Percentiles rank a stretch among this genome's conserved stretches.
Evolutionary conservation across 2,113 vertebrate genomes (phyloP).

Genomic region (Calypte anna): DNA sequence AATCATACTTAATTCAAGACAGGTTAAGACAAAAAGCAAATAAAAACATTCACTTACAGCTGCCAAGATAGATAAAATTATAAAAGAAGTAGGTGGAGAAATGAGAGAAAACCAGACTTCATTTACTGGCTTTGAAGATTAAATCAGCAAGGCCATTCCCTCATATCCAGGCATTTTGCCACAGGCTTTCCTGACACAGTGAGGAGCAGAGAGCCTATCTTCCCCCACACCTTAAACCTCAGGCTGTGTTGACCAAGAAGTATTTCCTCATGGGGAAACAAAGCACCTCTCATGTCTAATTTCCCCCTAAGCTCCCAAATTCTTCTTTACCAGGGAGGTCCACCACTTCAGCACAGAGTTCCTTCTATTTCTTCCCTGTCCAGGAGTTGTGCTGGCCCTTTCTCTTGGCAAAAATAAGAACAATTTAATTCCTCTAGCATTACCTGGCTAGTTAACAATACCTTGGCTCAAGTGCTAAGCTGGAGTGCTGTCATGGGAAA

Average conservation of each 20-base stretch:
- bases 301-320: not conserved
- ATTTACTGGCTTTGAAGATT: slow-evolving; percentile 56
- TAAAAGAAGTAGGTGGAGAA: slow-evolving; percentile 29
- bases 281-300: not conserved
- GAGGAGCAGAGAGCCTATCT: not conserved
- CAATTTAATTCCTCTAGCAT: not conserved
- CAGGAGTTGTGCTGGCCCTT: not conserved
- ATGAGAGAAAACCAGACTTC: slow-evolving; percentile 23
- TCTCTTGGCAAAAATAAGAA: not conserved
- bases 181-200: not conserved
- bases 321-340: not conserved
- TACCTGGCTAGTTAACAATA: slow-evolving; percentile 6
- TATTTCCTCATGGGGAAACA: not conserved
- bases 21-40: slow-evolving; percentile 71
- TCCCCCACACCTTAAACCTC: not conserved
- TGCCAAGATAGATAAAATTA: slow-evolving; percentile 50
- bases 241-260: not conserved
- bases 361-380: not conserved
- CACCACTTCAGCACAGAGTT: not conserved
- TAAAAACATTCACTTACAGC: slow-evolving; percentile 34
- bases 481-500: not conserved
- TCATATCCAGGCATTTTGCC: slow-evolving; percentile 28
- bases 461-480: not conserved
- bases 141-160: slow-evolving; percentile 17
- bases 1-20: slow-evolving; percentile 63